These are phyloP conservation scores for Motacilla tschutschensis DNA, from an alignment of 2,113 vertebrate genomes.

Conservation along the genomic window DNA sequence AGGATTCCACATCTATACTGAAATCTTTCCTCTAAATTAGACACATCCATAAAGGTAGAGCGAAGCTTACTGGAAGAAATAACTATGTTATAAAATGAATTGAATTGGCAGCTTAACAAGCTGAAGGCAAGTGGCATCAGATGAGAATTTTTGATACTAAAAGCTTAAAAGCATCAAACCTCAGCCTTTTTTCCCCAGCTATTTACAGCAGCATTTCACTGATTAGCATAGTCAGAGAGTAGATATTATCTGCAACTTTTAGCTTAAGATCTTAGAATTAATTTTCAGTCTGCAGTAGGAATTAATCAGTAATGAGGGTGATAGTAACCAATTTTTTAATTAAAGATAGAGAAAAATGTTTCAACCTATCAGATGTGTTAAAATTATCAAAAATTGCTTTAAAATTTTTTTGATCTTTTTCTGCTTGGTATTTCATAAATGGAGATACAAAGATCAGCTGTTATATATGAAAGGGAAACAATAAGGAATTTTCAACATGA, in stretches of 20 bases:
- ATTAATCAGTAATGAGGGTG: not conserved
- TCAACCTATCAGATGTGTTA: not conserved
- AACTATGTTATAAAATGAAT: constrained; percentile 19
- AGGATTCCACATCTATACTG: not conserved
- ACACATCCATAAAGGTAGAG: not conserved
- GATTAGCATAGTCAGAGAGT: not conserved
- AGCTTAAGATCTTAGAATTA: constrained; percentile 10
- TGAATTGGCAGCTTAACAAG: not conserved
- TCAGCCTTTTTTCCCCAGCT: not conserved
- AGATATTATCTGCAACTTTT: constrained; percentile 22
- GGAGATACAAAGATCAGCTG: not conserved
- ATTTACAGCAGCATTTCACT: not conserved
- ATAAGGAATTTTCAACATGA: not conserved
- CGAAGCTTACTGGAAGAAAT: constrained; percentile 10
- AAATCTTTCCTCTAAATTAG: not conserved
- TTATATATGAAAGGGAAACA: not conserved
- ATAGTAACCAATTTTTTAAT: not conserved
- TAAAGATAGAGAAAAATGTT: not conserved
- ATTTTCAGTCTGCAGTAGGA: not conserved
- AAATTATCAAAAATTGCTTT: not conserved
- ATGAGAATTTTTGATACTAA: not conserved
- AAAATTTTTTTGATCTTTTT: not conserved
- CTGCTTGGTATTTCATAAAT: not conserved
- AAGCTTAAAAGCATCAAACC: not conserved
- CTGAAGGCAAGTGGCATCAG: constrained; percentile 7